phyloP scores from a whole-genome alignment of 1,140 invertebrate species.

The Propsilocerus akamusi region DNA sequence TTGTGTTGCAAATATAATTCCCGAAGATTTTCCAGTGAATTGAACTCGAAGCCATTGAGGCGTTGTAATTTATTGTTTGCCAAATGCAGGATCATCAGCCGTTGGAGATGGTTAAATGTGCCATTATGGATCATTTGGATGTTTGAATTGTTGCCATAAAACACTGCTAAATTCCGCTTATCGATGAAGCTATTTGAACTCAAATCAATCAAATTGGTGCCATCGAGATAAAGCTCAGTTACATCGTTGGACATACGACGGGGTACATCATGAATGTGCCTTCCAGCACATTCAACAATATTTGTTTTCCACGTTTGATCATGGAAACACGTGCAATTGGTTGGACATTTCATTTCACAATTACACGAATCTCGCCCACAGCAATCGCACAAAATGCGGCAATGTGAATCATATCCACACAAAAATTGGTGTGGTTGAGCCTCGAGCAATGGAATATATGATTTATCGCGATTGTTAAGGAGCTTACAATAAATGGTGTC shows the following conservation, averaged over 20 bases:
- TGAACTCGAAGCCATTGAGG: slow-evolving; percentile 66
- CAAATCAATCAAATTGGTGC: slow-evolving; percentile 71
- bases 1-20: slow-evolving; percentile 81
- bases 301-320: slow-evolving; percentile 87
- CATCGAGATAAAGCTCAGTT: slow-evolving; percentile 81
- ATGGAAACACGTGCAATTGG: slow-evolving; percentile 85
- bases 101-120: slow-evolving; percentile 70
- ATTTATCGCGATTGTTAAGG: slow-evolving; percentile 61
- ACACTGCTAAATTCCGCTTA: slow-evolving; percentile 64
- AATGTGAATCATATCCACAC: slow-evolving; percentile 82
- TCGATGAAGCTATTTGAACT: slow-evolving; percentile 82
- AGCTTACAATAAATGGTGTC: slow-evolving; percentile 81
- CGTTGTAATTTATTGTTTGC: slow-evolving; percentile 68
- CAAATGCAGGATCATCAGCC: slow-evolving; percentile 59
- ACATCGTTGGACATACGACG: slow-evolving; percentile 84
- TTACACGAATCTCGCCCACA: slow-evolving; percentile 91
- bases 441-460: slow-evolving; percentile 64
- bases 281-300: slow-evolving; percentile 75
- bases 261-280: slow-evolving; percentile 61
- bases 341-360: slow-evolving; percentile 88
- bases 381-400: slow-evolving; percentile 82
- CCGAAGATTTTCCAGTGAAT: slow-evolving; percentile 54
- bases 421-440: slow-evolving; percentile 75
- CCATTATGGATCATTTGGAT: slow-evolving; percentile 70
- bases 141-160: slow-evolving; percentile 76